Evolutionary conservation across 2,888 invertebrate genomes (phyloP), one percentile per base, ranked within the genome.

Genomic region (Coelopa pilipes): DNA sequence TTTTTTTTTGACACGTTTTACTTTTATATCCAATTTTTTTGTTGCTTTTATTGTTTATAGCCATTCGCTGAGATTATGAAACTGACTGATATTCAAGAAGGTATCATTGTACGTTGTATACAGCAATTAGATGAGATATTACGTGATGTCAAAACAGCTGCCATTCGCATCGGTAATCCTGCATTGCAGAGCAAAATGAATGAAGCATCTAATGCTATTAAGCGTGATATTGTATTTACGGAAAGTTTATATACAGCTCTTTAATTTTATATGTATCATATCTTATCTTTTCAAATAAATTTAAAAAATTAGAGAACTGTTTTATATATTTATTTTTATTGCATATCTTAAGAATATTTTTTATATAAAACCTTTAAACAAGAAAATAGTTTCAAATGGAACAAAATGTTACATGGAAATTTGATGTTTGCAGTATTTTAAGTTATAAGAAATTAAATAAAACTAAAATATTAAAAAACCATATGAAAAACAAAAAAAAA

Each of bases 191-290:
- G 92, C 76, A 99, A 98, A 89, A 98, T 99, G 96, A 95, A 97
- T 87, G 96, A 96, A 85, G 96, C 97, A 0, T 96, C 96, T 0
- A 92, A 92, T 2, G 93, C 94, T 60, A 98, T 99, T 78, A 97
- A 98, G 87, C 90, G 99, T 75, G 99, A 99, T 87, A 99, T 99
- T 82, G 99, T 99, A 0, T 99, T 99, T 86, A 96, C 98, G 24
- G 97, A 97, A 47, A 98, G 97, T 87, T 90, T 99, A 62, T 99
- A 99, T 84, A 97, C 96, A 3, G 83, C 84, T 69, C 76, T 85
- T 59, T 85, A 81, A 79, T 63, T 63, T 4, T 34, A 34, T 34
- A 2, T 7, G 7, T 34, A 4, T 34, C 34, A 34, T 34, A 34
- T 47, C 4, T 7, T 15, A 13, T 66, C 24, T 70, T 62, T 21